Evolutionary conservation across 1,140 invertebrate species (phyloP), one percentile per base, ranked within the genome.

Genomic region (Lysiphlebus fabarum): DNA sequence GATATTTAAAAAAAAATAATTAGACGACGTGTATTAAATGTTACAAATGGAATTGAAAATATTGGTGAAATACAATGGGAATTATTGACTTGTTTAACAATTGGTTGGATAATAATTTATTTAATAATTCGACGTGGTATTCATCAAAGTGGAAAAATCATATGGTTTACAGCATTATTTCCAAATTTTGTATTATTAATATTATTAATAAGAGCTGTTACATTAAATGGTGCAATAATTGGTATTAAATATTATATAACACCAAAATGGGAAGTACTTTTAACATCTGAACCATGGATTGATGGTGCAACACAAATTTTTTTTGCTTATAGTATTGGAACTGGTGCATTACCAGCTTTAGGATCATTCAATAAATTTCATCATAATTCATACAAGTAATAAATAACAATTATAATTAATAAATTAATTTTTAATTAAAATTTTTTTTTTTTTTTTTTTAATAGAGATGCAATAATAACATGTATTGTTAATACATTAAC

Each of bases 251-350:
- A 82, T 67, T 85, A 84, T 65, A 67, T 86, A 3, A 83, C 75
- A 8, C 85, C 85, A 0, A 72, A 82, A 44, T 86, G 84, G 82
- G 68, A 77, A 8, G 77, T 81, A 66, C 70, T 87, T 7, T 59
- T 76, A 14, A 74, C 70, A 10, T 77, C 83, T 1, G 77, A 74
- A n/a, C 87, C 90, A 9, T 91, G 90, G 90, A 86, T 90, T 59
- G 90, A 91, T 71, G 89, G 89, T 0, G 87, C 88, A 0, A 88
- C 88, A 0, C 89, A 90, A 71, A 88, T 91, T 37, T 91, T 91
- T 74, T 92, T 90, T 72, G 90, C 89, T 2, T 84, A 92, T 63
- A 89, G 88, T 59, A 89, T 90, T 37, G 90, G 89, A 3, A 90
- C 89, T 65, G 90, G 90, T 7, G 86, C 87, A 2, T 72, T 90